phyloP scores from a whole-genome alignment of 2,113 vertebrate species.

The Hyla sarda region DNA sequence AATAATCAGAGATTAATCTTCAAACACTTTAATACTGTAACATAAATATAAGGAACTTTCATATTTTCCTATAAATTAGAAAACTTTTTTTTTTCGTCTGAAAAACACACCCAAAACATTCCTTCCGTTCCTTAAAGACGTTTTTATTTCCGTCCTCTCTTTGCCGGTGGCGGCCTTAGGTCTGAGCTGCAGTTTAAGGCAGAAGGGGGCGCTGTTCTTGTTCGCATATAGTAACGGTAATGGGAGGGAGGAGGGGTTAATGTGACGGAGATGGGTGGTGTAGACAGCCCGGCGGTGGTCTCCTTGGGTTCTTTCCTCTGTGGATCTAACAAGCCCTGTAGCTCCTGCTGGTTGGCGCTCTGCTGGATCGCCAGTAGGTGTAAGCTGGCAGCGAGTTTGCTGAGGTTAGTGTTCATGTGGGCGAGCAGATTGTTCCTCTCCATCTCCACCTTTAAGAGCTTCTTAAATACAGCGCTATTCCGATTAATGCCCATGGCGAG shows the following conservation, averaged over 20 bases:
- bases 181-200: not conserved
- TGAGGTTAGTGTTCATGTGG: slow-evolving; percentile 35
- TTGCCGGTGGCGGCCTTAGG: not conserved
- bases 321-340: not conserved
- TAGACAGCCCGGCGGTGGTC: not conserved
- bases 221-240: not conserved
- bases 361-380: slow-evolving; percentile 20
- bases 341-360: not conserved
- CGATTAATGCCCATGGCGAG: not conserved
- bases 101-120: not conserved
- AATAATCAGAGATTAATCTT: not conserved
- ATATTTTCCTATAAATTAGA: not conserved
- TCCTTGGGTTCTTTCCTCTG: not conserved
- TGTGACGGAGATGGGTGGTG: too few relatives aligned
- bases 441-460: slow-evolving; percentile 31
- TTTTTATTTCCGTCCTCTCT: slow-evolving; percentile 29
- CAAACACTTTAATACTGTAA: not conserved
- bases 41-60: not conserved
- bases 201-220: not conserved
- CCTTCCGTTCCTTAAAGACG: not conserved
- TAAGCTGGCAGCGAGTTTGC: slow-evolving; percentile 2
- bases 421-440: slow-evolving; percentile 19
- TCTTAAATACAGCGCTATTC: slow-evolving; percentile 19
- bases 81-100: not conserved
- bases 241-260: not conserved